phyloP scores from a whole-genome alignment of 92 coral and sea anemone species.

The Phenganax stokvisi region DNA sequence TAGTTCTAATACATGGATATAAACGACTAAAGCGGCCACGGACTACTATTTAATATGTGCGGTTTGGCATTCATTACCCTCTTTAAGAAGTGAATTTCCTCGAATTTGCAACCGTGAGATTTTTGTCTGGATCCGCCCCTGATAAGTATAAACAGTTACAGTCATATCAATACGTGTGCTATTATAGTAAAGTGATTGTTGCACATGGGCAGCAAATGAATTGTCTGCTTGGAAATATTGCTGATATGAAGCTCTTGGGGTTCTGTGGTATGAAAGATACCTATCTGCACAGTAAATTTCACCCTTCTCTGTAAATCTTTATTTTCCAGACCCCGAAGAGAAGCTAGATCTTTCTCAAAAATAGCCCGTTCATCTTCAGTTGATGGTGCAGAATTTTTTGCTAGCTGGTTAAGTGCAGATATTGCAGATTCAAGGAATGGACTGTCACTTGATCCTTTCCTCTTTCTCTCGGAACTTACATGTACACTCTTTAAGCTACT shows the following conservation, averaged over 20 bases:
- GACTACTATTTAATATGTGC: too few relatives aligned
- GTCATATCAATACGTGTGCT: too few relatives aligned
- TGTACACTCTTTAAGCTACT: too few relatives aligned
- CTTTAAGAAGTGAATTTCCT: too few relatives aligned
- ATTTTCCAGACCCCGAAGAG: slow-evolving; percentile 42
- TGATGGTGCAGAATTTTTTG: slow-evolving; percentile 14
- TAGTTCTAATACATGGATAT: too few relatives aligned
- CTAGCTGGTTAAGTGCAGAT: slow-evolving; percentile 43
- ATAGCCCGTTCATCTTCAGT: slow-evolving; percentile 55
- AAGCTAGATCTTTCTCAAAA: slow-evolving; percentile 54
- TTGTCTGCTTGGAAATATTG: background rate
- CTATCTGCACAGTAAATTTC: slow-evolving; percentile 22
- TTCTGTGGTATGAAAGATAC: background rate
- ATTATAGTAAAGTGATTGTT: background rate
- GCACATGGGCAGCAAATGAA: background rate
- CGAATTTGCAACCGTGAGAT: too few relatives aligned
- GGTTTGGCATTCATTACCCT: too few relatives aligned
- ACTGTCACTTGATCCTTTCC: background rate
- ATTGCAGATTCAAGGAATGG: slow-evolving; percentile 32
- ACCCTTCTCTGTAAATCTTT: slow-evolving; percentile 9
- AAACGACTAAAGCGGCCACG: too few relatives aligned
- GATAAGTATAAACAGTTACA: too few relatives aligned
- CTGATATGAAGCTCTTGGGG: background rate
- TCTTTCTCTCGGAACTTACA: slow-evolving; percentile 5
- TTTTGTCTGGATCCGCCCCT: too few relatives aligned